Conservation (phyloP, 2,797 vertebrate genomes). For the Novumbra hubbsi region DNA sequence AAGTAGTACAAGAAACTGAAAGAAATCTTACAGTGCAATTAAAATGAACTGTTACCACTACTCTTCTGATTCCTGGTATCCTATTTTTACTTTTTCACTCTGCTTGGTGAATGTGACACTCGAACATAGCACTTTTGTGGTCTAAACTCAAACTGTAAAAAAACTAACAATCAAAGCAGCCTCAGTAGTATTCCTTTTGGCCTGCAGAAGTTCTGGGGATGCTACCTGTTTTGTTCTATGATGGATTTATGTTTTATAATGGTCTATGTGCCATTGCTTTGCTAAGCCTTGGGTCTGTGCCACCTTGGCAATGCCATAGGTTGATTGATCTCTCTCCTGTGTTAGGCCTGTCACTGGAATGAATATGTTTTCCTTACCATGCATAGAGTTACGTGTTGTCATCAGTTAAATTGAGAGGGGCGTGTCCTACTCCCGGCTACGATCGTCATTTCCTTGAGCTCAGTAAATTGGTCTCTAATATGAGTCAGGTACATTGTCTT, state of each 20-base stretch:
- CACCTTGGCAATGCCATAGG: slow-evolving; percentile 48
- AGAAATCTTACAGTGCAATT: not conserved
- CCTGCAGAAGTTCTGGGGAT: slow-evolving; percentile 31
- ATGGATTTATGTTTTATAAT: slow-evolving; percentile 50
- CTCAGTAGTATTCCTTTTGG: slow-evolving; percentile 34
- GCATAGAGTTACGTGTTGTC: slow-evolving; percentile 39
- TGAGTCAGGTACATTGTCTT: no score
- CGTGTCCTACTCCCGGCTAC: no score
- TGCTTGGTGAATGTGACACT: slow-evolving; percentile 23
- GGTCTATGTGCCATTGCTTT: slow-evolving; percentile 32
- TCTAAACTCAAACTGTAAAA: slow-evolving; percentile 25
- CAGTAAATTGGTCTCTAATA: no score
- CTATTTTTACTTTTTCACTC: not conserved
- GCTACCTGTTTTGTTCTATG: slow-evolving; percentile 36
- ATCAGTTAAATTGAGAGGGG: no score
- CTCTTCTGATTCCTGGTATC: not conserved
- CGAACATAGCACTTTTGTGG: slow-evolving; percentile 2
- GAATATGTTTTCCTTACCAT: slow-evolving; percentile 61
- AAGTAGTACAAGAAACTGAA: slow-evolving; percentile 12
- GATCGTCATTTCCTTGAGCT: no score
- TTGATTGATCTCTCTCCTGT: slow-evolving; percentile 53
- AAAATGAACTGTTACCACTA: not conserved
- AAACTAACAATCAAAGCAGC: slow-evolving; percentile 37
- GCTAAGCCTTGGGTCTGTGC: slow-evolving; percentile 40
- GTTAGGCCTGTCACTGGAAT: slow-evolving; percentile 56